These are phyloP conservation scores for Aelia acuminata DNA, from an alignment of 2,888 invertebrate genomes.

Conservation along the genomic window DNA sequence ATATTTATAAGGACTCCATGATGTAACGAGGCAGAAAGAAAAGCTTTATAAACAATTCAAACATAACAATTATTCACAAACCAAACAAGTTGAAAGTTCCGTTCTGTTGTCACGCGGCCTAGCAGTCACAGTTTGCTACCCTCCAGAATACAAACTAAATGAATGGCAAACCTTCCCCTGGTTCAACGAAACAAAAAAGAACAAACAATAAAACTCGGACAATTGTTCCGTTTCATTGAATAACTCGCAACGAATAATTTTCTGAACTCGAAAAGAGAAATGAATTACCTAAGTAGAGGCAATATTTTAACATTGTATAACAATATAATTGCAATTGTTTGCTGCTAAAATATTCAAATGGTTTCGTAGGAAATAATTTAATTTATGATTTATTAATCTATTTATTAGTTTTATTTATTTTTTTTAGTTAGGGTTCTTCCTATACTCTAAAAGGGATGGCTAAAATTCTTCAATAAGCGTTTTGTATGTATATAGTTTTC, in stretches of 20 bases:
- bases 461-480: no score
- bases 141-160: neutral
- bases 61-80: neutral
- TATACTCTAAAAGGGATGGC: no score
- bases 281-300: no score
- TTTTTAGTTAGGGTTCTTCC: no score
- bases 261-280: neutral
- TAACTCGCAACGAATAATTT: neutral
- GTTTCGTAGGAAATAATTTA: no score
- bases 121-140: neutral
- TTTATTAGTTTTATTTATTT: no score
- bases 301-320: no score
- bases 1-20: neutral
- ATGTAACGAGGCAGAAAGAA: neutral
- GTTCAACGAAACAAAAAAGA: neutral
- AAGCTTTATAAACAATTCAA: neutral
- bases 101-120: neutral
- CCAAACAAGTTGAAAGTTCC: neutral
- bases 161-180: neutral
- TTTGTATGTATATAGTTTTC: no score
- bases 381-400: no score
- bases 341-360: no score
- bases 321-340: no score
- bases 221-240: neutral
- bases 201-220: neutral